Evolutionary conservation across 2,797 vertebrate species (phyloP), one percentile per base, ranked within the genome.

Genomic region (Macroramphosus scolopax): DNA sequence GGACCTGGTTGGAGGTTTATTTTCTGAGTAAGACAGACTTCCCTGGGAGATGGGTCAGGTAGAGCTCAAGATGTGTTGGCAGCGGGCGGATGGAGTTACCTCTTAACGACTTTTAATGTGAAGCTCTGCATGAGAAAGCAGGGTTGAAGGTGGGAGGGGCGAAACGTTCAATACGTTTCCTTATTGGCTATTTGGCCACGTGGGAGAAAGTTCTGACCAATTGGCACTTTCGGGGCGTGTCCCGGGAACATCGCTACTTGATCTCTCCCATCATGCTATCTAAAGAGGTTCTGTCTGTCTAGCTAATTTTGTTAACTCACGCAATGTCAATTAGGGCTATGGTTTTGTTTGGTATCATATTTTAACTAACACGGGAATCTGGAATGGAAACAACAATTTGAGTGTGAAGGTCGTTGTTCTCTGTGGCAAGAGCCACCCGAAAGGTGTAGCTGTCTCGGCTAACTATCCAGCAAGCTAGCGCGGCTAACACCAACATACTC

Each of bases 261-360:
- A 40, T n/a, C 29, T 60, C 20, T 59, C 64, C 68, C 57, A 55
- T 50, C 76, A 75, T 77, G 82, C 70, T 86, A 86, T 51, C 60
- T 3, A 47, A 48, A 57, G 33, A 39, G 64, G 49, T 69, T 52
- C 46, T 9, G 53, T 64, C 29, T 1, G 17, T 20, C n/a, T 32
- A 15, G 16, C 34, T 52, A 63, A 70, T 61, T 46, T 51, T 42
- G 57, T 45, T 51, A 76, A 58, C 65, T 64, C 49, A 42, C 63
- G 56, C 25, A 34, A 38, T 51, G 47, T 54, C 36, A 35, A 3
- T 9, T 30, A 15, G 22, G 38, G 2, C 17, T 13, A 0, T 11
- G n/a, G n/a, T 42, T 44, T 58, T 30, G 5, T 11, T 2, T 13
- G 4, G 5, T 16, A 0, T 14, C 1, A 0, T 31, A 12, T 56